Evolutionary conservation across 2,797 vertebrate genomes (phyloP), one percentile per base, ranked within the genome.

Genomic region (Tolypeutes matacus): DNA sequence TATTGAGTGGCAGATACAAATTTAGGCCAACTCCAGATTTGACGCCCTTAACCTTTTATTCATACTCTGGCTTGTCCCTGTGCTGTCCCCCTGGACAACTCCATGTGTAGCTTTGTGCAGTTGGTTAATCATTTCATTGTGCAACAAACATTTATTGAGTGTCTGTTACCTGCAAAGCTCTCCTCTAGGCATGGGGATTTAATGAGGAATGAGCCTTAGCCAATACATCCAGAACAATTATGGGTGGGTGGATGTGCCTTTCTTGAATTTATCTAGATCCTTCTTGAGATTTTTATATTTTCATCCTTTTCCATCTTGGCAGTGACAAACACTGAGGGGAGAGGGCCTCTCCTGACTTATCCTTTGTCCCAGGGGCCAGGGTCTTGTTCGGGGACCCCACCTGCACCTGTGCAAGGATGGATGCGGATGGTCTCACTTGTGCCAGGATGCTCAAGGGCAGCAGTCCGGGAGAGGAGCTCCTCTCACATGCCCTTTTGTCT

Each of bases 61-160:
- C 20, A n/a, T 42, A 27, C 70, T 20, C 36, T 5, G 2, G 14
- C 51, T 53, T 15, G 51, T 53, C 51, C 23, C 6, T 81, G 67
- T 4, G 4, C 27, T 53, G 39, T 53, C 36, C 3, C 15, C 3
- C 39, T 20, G 29, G 51, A 67, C 42, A 27, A 13, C 27, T 12
- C 9, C 6, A 0, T 23, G n/a, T 36, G 27, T 1, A 25, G 46
- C 11, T 31, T 21, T 39, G 42, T n/a, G 20, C 17, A 1, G 5
- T 3, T 18, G 46, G 46, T 53, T 13, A 20, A 36, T 20, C 11
- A 17, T 13, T 34, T 77, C 73, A 17, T 11, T 46, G 42, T 23
- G 27, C 6, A 23, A 1, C 2, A 5, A 3, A 18, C 29, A 20
- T 14, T 67, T 56, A 17, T 0, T 3, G 13, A 42, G 62, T 0